A percentile compares a stretch with the other conserved stretches of the same genome.
Conservation (phyloP, 2,113 vertebrate genomes). For the Globicephala melas region DNA sequence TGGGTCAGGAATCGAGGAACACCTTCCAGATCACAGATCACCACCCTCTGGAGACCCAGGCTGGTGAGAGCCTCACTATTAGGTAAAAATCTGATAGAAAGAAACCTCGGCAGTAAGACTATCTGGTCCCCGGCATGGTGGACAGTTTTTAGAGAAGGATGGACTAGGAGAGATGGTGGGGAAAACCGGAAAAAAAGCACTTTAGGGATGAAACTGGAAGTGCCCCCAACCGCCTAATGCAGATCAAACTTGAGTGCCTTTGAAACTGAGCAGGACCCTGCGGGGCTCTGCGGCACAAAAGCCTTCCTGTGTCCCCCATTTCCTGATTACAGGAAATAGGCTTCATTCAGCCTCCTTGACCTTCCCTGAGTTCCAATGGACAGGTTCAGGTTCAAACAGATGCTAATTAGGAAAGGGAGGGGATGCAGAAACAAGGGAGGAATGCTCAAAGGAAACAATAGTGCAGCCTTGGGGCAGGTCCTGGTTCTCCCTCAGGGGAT, state of each 20-base stretch:
- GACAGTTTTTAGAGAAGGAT: background rate
- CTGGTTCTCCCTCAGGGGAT: background rate
- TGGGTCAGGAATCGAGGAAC: background rate
- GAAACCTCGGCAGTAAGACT: background rate
- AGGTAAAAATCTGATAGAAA: background rate
- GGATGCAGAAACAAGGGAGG: background rate
- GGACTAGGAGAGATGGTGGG: background rate
- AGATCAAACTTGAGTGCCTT: background rate
- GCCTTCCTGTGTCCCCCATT: background rate
- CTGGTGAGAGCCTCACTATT: background rate
- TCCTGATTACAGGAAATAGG: background rate
- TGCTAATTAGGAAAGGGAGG: background rate
- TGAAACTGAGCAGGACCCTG: background rate
- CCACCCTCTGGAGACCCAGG: background rate
- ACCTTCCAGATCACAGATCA: background rate
- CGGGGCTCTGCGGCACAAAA: background rate
- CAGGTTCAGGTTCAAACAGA: background rate
- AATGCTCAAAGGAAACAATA: accelerated
- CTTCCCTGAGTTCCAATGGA: background rate
- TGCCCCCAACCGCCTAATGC: background rate
- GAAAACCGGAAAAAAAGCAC: background rate
- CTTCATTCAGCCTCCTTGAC: background rate
- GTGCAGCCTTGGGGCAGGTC: background rate
- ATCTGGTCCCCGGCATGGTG: background rate
- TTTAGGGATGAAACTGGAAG: background rate